Conservation (phyloP, 2,113 vertebrate species). For the Bujurquina vittata region DNA sequence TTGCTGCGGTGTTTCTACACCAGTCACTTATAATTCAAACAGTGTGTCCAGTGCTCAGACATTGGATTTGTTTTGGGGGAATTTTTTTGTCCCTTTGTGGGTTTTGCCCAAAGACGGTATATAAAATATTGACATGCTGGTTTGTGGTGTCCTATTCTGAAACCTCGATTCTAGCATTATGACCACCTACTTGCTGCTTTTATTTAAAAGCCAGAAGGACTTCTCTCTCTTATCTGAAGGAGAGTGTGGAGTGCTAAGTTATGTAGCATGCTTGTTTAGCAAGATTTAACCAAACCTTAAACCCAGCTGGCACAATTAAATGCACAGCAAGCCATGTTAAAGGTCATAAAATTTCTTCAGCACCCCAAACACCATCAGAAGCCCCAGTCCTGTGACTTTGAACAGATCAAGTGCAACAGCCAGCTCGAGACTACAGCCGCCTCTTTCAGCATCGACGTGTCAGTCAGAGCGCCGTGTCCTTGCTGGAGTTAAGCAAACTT, state of each 20-base stretch:
- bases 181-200: not conserved
- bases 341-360: not conserved
- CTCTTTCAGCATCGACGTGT: not conserved
- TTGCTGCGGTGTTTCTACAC: conserved; percentile 3
- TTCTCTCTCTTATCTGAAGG: not conserved
- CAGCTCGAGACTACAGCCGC: not conserved
- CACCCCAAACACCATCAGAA: not conserved
- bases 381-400: not conserved
- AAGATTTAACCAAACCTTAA: not conserved
- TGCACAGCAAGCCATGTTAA: not conserved
- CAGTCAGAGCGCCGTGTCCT: no score
- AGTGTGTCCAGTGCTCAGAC: not conserved
- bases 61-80: not conserved
- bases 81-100: not conserved
- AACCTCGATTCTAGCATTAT: not conserved
- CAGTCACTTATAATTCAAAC: not conserved
- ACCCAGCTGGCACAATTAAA: not conserved
- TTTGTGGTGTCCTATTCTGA: not conserved
- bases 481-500: no score
- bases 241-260: not conserved
- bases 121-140: not conserved
- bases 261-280: not conserved
- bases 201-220: not conserved
- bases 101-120: not conserved
- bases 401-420: not conserved